Evolutionary conservation across 2,113 vertebrate genomes (phyloP).

Genomic region (Syrmaticus mikado): DNA sequence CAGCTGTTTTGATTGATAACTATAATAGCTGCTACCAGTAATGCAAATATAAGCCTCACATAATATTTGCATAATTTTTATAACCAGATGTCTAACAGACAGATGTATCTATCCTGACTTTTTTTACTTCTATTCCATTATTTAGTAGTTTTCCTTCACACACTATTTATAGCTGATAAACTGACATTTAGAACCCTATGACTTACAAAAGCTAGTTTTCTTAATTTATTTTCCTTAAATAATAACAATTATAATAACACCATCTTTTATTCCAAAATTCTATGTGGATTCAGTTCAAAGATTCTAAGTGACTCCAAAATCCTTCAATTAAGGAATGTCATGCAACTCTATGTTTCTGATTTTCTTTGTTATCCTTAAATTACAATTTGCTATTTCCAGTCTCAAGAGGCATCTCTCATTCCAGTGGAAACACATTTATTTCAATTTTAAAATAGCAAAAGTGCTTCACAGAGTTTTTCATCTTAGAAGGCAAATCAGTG

Average conservation of each 20-base stretch:
- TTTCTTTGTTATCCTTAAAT: neutral
- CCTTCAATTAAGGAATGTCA: neutral
- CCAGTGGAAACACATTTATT: neutral
- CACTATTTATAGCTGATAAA: neutral
- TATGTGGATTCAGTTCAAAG: neutral
- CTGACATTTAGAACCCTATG: neutral
- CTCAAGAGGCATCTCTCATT: neutral
- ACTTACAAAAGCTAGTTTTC: neutral
- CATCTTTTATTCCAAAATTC: neutral
- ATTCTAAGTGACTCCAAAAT: neutral
- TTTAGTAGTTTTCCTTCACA: conserved; percentile 13
- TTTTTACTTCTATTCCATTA: neutral
- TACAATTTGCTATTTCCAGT: neutral
- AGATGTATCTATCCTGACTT: neutral
- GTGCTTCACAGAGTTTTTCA: neutral
- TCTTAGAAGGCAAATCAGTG: neutral
- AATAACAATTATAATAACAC: too few relatives aligned
- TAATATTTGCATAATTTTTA: conserved; percentile 33
- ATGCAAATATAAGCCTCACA: neutral
- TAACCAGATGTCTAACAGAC: neutral
- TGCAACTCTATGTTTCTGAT: neutral
- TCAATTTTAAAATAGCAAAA: neutral
- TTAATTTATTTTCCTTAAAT: neutral
- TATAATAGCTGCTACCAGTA: neutral
- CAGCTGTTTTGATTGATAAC: neutral